phyloP scores from a whole-genome alignment of 2,797 vertebrate species.

The Sarcoramphus papa region DNA sequence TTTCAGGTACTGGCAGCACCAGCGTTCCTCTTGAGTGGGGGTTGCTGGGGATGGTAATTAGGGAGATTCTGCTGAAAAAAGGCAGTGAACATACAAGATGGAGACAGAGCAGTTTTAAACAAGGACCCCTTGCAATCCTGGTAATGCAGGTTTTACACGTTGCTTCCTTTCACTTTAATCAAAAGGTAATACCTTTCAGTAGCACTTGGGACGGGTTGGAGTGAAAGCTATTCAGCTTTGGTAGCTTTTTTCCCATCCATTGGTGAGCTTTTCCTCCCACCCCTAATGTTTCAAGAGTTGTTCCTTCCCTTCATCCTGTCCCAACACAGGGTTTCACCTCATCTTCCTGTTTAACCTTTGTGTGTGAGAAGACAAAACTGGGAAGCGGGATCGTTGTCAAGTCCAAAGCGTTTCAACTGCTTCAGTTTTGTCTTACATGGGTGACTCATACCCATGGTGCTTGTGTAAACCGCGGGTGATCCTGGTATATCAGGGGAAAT shows the following conservation, averaged over 20 bases:
- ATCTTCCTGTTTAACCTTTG: neutral
- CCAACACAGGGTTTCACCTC: neutral
- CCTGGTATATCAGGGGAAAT: neutral
- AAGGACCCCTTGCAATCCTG: neutral
- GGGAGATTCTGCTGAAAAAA: neutral
- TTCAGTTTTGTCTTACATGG: neutral
- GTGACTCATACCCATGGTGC: fast-evolving
- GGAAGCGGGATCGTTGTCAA: neutral
- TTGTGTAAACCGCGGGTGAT: neutral
- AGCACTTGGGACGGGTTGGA: neutral
- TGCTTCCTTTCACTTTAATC: neutral
- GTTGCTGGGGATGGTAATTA: neutral
- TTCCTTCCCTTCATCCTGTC: neutral
- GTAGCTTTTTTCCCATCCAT: neutral
- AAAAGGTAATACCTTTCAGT: neutral
- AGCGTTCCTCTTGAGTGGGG: fast-evolving
- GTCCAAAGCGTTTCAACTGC: neutral
- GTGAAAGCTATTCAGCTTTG: neutral
- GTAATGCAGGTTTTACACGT: neutral
- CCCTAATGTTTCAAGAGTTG: neutral
- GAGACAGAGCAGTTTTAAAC: neutral
- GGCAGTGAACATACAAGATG: neutral
- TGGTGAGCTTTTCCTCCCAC: no score
- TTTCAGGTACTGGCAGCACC: neutral
- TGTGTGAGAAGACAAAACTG: neutral